phyloP scores from a whole-genome alignment of 2,888 invertebrate genomes.

The Drosophila conformis region DNA sequence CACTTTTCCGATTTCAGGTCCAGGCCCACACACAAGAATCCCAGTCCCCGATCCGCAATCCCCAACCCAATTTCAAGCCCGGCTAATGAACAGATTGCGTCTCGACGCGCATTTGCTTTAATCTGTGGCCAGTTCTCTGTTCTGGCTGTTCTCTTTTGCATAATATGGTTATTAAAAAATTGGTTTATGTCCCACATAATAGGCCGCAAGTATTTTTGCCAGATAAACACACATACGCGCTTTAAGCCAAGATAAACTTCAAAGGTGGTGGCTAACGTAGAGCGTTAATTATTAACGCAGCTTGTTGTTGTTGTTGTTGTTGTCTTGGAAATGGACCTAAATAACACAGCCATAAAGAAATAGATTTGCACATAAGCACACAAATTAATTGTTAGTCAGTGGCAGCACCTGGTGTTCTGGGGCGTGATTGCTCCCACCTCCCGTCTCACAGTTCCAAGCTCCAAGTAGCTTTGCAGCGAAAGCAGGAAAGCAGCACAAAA shows the following conservation, averaged over 20 bases:
- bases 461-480: conserved; percentile 19
- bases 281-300: conserved; percentile 52
- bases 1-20: conserved; percentile 38
- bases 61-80: conserved; percentile 1
- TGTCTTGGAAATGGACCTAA: conserved; percentile 17
- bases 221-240: conserved; percentile 7
- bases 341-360: conserved; percentile 31
- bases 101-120: conserved; percentile 30
- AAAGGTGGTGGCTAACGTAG: conserved; percentile 25
- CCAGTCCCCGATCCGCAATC: not conserved
- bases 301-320: not conserved
- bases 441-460: not conserved
- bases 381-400: conserved; percentile 8
- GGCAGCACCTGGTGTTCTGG: conserved; percentile 11
- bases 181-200: conserved; percentile 72
- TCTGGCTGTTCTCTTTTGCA: conserved; percentile 56
- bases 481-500: conserved; percentile 18
- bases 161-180: conserved; percentile 78
- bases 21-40: conserved; percentile 7
- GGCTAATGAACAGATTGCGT: conserved; percentile 61
- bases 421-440: conserved; percentile 1
- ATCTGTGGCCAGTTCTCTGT: conserved; percentile 14
- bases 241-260: conserved; percentile 11
- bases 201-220: conserved; percentile 51
- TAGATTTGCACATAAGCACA: conserved; percentile 35